phyloP scores from a whole-genome alignment of 2,113 vertebrate genomes.

The Epinephelus lanceolatus region DNA sequence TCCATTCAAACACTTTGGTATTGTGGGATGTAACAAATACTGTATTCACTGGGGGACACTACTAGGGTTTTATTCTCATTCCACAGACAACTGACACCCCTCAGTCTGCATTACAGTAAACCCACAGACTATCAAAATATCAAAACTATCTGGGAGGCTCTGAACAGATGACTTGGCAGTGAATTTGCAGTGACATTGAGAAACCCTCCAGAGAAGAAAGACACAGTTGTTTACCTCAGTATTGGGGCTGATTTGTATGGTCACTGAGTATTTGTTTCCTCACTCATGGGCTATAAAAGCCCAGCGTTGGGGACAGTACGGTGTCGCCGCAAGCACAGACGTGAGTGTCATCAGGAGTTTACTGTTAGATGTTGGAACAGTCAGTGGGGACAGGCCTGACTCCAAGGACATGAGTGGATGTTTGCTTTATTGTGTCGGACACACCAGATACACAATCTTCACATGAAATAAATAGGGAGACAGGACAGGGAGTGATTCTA shows the following conservation, averaged over 20 bases:
- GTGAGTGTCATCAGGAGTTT: slow-evolving; percentile 48
- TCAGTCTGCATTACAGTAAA: slow-evolving; percentile 12
- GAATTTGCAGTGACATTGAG: slow-evolving; percentile 49
- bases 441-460: neutral
- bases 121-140: slow-evolving; percentile 15
- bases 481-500: neutral
- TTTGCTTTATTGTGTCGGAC: slow-evolving; percentile 16
- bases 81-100: neutral
- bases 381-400: neutral
- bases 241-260: slow-evolving; percentile 43
- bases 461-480: neutral
- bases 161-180: slow-evolving; percentile 11
- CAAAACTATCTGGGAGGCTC: neutral
- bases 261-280: slow-evolving; percentile 47
- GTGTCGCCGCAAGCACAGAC: slow-evolving; percentile 15
- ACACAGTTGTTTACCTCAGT: slow-evolving; percentile 39
- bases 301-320: slow-evolving; percentile 15
- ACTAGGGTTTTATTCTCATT: neutral
- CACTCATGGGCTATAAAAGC: slow-evolving; percentile 50
- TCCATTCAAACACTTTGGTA: neutral
- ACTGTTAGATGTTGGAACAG: slow-evolving; percentile 24
- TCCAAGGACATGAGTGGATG: slow-evolving; percentile 21
- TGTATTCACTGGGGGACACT: neutral
- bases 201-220: slow-evolving; percentile 29
- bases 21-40: neutral